These are phyloP conservation scores for Ondatra zibethicus DNA, from an alignment of 2,113 vertebrate genomes.

Conservation along the genomic window DNA sequence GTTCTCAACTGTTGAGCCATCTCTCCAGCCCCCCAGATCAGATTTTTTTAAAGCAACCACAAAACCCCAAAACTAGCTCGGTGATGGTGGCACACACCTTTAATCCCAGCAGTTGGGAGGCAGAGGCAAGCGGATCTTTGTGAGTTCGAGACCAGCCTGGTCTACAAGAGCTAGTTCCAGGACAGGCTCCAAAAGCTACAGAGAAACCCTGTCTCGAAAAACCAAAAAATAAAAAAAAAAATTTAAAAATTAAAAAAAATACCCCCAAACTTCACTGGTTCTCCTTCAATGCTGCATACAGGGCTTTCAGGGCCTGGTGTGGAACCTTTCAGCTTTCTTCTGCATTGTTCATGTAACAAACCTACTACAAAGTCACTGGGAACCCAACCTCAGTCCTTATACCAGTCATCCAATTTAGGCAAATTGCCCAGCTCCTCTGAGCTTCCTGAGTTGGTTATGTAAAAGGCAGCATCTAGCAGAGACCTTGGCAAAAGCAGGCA, in stretches of 20 bases:
- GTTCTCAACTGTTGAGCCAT: too few species aligned
- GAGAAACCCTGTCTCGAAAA: too few species aligned
- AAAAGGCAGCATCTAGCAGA: constrained; percentile 5
- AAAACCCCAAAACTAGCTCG: not conserved
- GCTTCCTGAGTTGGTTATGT: not conserved
- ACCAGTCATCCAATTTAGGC: not conserved
- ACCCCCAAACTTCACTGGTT: not conserved
- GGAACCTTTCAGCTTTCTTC: constrained; percentile 46
- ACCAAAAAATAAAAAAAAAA: too few species aligned
- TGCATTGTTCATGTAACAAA: not conserved
- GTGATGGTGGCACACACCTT: too few species aligned
- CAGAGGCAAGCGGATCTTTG: too few species aligned
- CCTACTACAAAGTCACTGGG: not conserved
- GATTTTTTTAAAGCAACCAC: not conserved
- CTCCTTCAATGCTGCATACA: not conserved
- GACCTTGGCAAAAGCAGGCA: not conserved
- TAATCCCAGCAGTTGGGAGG: too few species aligned
- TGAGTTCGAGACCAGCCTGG: too few species aligned
- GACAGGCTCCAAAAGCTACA: too few species aligned
- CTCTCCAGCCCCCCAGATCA: not conserved
- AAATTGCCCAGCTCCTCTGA: constrained; percentile 33
- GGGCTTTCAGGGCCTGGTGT: not conserved
- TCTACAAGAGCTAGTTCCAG: too few species aligned
- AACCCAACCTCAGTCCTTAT: constrained; percentile 7
- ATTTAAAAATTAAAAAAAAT: not conserved